Base-by-base conservation (phyloP, 2,797 vertebrate species). In the Bradypodion pumilum region DNA sequence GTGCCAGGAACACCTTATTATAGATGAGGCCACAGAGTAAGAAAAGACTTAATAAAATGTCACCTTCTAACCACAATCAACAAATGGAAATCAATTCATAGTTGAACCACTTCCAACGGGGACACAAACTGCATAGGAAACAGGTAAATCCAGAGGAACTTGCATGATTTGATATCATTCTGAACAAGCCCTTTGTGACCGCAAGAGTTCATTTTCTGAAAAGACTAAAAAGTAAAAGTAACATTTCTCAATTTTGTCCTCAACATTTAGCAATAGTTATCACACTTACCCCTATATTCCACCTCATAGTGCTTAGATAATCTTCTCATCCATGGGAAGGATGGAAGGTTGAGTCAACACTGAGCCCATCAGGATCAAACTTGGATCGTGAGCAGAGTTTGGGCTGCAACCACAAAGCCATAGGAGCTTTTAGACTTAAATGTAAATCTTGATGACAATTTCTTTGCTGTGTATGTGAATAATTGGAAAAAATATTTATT, bases 11-110 rank as follows among this genome's bases (percentile, higher is more conserved):
- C 70, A 87, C 77, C 86, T 87, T 86, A 83, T 88, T 93, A 85
- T 90, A 88, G 84, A 83, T 82, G 88, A 90, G 90, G 86, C 87
- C 91, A 92, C 82, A 88, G 85, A 93, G 88, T 92, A 87, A 90
- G 92, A 91, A 92, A 92, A 93, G 90, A 95, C 91, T 95, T 95
- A 93, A 94, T 95, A 95, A 95, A 95, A 90, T 83, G 82, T 88
- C 89, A 78, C 77, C 83, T 5, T 88, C 19, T 93, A 93, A 89
- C 90, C 40, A 10, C 63, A 78, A 83, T 75, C 82, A 78, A 23
- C 74, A 89, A 89, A 90, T 93, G 89, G 90, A 93, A 93, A 94
- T 93, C 90, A 81, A 92, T 91, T 90, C 90, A 40, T 12, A 27
- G 83, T 90, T 91, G 90, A 91, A 93, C 87, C 82, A 73, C 80